These are phyloP conservation scores for Elgaria multicarinata DNA, from an alignment of 2,113 vertebrate genomes.

Conservation along the genomic window DNA sequence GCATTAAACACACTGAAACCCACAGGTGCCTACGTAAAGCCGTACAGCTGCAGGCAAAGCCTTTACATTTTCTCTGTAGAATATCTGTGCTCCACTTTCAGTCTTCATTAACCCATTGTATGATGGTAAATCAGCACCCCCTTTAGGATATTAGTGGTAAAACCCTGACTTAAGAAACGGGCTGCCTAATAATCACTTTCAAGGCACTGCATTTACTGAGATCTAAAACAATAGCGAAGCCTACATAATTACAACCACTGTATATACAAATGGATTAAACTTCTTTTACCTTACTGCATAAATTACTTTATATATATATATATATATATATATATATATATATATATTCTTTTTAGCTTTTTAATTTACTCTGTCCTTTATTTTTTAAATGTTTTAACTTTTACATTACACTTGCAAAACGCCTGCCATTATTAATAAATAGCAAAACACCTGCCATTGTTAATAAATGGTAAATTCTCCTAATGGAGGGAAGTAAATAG, in stretches of 20 bases:
- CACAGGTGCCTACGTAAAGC: constrained; percentile 75
- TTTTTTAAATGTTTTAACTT: background rate
- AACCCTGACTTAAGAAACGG: constrained; percentile 26
- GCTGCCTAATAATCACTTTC: background rate
- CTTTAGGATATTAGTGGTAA: constrained; percentile 12
- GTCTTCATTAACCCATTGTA: constrained; percentile 44
- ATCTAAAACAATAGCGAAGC: constrained; percentile 15
- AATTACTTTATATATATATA: background rate
- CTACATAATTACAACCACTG: background rate
- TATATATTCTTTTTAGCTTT: fast-evolving
- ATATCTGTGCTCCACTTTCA: constrained; percentile 47
- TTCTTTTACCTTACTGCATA: background rate
- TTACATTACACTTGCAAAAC: background rate
- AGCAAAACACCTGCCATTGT: too few species aligned
- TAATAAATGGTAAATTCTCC: too few species aligned
- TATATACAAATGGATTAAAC: background rate
- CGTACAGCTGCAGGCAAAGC: constrained; percentile 73
- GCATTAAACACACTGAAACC: constrained; percentile 63
- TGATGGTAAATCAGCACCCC: constrained; percentile 6
- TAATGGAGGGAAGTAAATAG: too few species aligned
- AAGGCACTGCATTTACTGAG: background rate
- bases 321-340: background rate
- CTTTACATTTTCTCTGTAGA: constrained; percentile 61
- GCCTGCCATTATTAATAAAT: background rate
- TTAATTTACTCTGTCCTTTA: background rate